Evolutionary conservation across 2,888 invertebrate genomes (phyloP).

Genomic region (Acronicta psi): DNA sequence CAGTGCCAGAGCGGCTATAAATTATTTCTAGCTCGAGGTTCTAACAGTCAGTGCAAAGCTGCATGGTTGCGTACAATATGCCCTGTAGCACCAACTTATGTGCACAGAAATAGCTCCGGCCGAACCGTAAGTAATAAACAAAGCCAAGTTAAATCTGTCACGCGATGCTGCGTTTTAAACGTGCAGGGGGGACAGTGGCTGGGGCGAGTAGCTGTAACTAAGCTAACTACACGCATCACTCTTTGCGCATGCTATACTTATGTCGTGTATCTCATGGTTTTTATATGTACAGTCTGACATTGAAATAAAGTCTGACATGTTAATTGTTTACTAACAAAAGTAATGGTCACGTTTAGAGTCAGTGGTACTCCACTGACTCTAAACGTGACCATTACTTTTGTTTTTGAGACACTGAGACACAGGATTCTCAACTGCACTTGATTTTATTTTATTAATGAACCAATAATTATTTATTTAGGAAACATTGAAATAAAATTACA

Average conservation of each 20-base stretch:
- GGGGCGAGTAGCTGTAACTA: constrained; percentile 14
- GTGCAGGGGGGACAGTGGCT: constrained; percentile 11
- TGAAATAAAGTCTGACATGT: no score
- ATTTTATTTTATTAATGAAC: not conserved
- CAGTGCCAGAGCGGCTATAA: constrained; percentile 10
- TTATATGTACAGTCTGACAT: no score
- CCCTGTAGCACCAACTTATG: constrained; percentile 19
- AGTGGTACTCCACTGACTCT: no score
- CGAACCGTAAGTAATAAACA: constrained; percentile 55
- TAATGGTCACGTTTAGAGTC: no score
- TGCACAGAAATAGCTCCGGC: constrained; percentile 47
- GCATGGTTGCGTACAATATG: constrained; percentile 7
- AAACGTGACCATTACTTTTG: no score
- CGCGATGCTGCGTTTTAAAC: constrained; percentile 51
- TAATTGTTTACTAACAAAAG: no score
- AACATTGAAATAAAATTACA: not conserved
- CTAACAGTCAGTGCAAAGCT: constrained; percentile 8
- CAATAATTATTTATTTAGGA: no score
- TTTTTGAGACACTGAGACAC: no score
- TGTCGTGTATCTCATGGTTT: no score
- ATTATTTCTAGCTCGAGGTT: constrained; percentile 16
- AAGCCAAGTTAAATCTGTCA: constrained; percentile 58
- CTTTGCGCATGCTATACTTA: no score
- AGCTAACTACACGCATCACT: no score
- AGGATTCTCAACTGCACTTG: no score